Conservation (phyloP, 92 coral and sea anemone species). For the Parazoanthus darwini region DNA sequence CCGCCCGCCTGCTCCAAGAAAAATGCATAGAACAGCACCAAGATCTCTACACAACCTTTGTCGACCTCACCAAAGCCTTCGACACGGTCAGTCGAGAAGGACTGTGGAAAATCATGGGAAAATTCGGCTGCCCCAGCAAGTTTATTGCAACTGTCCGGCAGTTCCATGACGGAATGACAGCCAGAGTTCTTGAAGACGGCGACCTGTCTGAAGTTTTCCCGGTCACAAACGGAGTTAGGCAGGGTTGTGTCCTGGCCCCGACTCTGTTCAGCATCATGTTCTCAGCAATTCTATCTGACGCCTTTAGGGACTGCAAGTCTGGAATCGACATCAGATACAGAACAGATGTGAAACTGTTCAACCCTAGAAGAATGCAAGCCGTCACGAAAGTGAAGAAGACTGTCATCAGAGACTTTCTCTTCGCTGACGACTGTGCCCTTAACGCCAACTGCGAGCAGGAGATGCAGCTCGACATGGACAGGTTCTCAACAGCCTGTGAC, state of each 20-base stretch:
- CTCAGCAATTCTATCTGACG: not conserved
- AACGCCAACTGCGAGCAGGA: not conserved
- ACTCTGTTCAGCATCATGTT: slow-evolving; percentile 12
- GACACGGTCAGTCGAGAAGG: slow-evolving; percentile 15
- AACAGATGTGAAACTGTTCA: not conserved
- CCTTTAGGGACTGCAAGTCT: not conserved
- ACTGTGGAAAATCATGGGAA: not conserved
- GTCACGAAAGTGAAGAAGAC: not conserved
- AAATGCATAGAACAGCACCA: slow-evolving; percentile 22
- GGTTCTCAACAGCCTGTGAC: not conserved
- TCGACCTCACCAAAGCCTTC: slow-evolving; percentile 44
- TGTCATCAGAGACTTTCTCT: not conserved
- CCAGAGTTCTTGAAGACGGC: not conserved
- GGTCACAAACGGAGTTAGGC: not conserved
- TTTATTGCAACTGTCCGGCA: not conserved
- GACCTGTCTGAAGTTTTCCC: not conserved
- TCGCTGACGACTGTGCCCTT: not conserved
- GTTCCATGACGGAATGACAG: not conserved
- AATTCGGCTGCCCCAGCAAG: not conserved
- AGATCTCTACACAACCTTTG: slow-evolving; percentile 31
- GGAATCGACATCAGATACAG: not conserved
- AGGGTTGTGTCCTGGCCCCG: slow-evolving; percentile 8
- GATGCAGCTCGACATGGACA: not conserved
- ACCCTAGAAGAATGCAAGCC: not conserved
- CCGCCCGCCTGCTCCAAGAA: slow-evolving; percentile 43